Percentiles rank a stretch among this genome's conserved stretches.
These are phyloP conservation scores for Hermetia illucens DNA, from an alignment of 1,140 invertebrate genomes.

Conservation along the genomic window DNA sequence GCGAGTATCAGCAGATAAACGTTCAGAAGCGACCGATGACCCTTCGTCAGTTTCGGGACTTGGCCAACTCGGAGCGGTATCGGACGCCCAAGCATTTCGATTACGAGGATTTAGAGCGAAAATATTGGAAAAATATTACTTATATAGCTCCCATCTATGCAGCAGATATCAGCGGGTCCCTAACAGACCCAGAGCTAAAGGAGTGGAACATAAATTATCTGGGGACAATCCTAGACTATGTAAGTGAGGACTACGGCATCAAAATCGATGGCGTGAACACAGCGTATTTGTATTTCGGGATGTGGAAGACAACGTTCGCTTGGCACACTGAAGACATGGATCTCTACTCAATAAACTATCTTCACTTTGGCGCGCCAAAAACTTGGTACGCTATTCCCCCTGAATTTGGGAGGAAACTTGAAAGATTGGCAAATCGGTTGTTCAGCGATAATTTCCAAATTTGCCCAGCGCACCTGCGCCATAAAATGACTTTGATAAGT, in stretches of 20 bases:
- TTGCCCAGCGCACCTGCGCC: slow-evolving; percentile 90
- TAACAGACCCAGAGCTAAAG: slow-evolving; percentile 70
- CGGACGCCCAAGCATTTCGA: slow-evolving; percentile 76
- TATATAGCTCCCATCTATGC: slow-evolving; percentile 89
- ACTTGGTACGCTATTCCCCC: slow-evolving; percentile 96
- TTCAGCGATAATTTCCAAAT: slow-evolving; percentile 74
- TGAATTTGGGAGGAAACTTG: slow-evolving; percentile 83
- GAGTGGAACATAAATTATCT: slow-evolving; percentile 90
- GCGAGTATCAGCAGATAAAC: slow-evolving; percentile 91
- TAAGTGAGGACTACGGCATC: slow-evolving; percentile 91
- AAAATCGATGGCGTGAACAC: slow-evolving; percentile 97
- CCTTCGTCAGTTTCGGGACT: slow-evolving; percentile 73
- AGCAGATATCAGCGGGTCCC: slow-evolving; percentile 90
- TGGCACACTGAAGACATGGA: slow-evolving; percentile 99
- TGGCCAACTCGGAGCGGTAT: slow-evolving; percentile 71
- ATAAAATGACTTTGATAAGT: slow-evolving; percentile 97
- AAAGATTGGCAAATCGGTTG: slow-evolving; percentile 82
- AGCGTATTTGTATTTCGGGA: slow-evolving; percentile 97
- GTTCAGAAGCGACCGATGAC: slow-evolving; percentile 88
- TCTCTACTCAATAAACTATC: slow-evolving; percentile 96
- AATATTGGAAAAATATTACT: slow-evolving; percentile 96
- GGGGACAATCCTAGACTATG: slow-evolving; percentile 86
- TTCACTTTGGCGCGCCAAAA: slow-evolving; percentile 86
- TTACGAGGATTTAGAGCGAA: slow-evolving; percentile 90
- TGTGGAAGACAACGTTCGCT: slow-evolving; percentile 99